Evolutionary conservation across 2,113 vertebrate genomes (phyloP).

Genomic region (Channa maculata): DNA sequence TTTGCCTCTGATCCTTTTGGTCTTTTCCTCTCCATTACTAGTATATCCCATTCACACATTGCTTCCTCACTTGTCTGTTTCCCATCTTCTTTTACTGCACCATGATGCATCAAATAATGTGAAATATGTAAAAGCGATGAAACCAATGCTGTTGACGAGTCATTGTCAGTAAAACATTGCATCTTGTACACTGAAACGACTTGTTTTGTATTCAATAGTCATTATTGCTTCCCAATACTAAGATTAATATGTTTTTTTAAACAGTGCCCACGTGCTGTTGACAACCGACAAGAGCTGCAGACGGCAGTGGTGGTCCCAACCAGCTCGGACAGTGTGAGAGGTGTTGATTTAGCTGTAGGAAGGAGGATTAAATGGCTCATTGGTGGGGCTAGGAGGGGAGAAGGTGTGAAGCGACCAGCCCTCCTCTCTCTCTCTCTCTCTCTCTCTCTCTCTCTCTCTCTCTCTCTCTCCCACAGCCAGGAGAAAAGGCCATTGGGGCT

Average conservation of each 20-base stretch:
- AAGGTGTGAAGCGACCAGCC: slow-evolving; percentile 89
- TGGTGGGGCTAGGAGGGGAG: slow-evolving; percentile 89
- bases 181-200: too few species aligned
- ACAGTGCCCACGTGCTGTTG: neutral
- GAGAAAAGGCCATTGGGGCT: slow-evolving; percentile 88
- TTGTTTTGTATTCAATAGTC: neutral
- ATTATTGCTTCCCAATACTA: neutral
- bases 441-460: slow-evolving; percentile 34
- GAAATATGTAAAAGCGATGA: neutral
- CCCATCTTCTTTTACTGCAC: neutral
- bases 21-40: slow-evolving; percentile 49
- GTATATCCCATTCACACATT: slow-evolving; percentile 34
- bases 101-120: slow-evolving; percentile 2
- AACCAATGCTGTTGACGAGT: too few species aligned
- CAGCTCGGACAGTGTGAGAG: slow-evolving; percentile 75
- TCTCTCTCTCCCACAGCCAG: slow-evolving; percentile 72
- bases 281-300: neutral
- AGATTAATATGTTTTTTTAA: neutral
- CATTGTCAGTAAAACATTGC: neutral
- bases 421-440: slow-evolving; percentile 63
- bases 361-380: slow-evolving; percentile 95
- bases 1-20: slow-evolving; percentile 39
- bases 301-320: slow-evolving; percentile 60
- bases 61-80: slow-evolving; percentile 15
- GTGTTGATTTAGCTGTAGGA: slow-evolving; percentile 85